These are phyloP conservation scores for Dioctria linearis DNA, from an alignment of 2,888 invertebrate species.

Conservation along the genomic window DNA sequence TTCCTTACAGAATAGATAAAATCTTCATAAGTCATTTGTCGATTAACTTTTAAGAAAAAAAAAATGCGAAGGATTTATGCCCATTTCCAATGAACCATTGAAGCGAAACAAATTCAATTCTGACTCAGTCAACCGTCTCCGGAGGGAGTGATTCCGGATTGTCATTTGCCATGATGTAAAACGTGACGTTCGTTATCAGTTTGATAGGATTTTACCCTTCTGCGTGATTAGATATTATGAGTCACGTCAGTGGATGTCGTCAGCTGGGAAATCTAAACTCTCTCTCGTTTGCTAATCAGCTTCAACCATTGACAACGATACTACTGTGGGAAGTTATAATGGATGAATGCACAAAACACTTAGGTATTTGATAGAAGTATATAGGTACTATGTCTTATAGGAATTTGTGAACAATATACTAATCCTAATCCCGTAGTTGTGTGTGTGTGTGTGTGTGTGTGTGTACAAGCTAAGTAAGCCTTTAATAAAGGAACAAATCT, in stretches of 20 bases:
- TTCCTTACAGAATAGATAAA: too few relatives aligned
- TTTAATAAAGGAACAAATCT: too few relatives aligned
- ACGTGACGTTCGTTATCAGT: conserved; percentile 19
- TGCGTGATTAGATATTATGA: conserved; percentile 37
- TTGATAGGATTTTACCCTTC: conserved; percentile 29
- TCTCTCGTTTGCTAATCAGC: background rate
- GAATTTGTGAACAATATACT: too few relatives aligned
- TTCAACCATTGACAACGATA: background rate
- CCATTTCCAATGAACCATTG: background rate
- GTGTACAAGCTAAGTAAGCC: too few relatives aligned
- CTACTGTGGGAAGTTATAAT: background rate
- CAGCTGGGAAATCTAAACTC: background rate
- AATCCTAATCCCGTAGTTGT: too few relatives aligned
- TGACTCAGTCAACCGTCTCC: background rate
- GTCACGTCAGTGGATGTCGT: background rate
- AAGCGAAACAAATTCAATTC: background rate
- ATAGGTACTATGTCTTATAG: too few relatives aligned
- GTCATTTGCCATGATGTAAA: conserved; percentile 29
- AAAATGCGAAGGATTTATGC: too few relatives aligned
- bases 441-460: too few relatives aligned
- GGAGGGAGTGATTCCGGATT: conserved; percentile 2
- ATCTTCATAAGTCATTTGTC: too few relatives aligned
- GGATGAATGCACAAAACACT: too few relatives aligned
- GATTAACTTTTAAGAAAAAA: too few relatives aligned
- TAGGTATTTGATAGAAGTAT: too few relatives aligned